These are phyloP conservation scores for Pelobates fuscus DNA, from an alignment of 2,113 vertebrate genomes.

Conservation along the genomic window DNA sequence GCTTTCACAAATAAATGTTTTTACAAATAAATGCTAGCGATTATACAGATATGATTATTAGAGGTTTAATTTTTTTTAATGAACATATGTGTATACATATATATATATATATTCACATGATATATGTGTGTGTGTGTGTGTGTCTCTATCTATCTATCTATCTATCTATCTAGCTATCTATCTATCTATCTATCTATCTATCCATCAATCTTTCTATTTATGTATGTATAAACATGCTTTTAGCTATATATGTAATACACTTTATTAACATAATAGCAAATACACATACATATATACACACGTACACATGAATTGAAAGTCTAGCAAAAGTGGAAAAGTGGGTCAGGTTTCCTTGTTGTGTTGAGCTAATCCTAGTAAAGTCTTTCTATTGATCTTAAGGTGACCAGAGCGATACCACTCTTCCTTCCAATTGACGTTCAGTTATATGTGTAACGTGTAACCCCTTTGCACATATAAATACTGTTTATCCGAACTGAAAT, in stretches of 20 bases:
- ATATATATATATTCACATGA: neutral
- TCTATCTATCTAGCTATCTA: no score
- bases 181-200: no score
- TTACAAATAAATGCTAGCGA: no score
- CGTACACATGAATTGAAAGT: constrained; percentile 4
- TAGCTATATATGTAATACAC: neutral
- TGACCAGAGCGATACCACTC: constrained; percentile 33
- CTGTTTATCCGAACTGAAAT: no score
- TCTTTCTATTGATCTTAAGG: constrained; percentile 44
- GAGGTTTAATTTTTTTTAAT: no score
- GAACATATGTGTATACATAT: neutral
- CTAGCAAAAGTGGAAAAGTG: constrained; percentile 57
- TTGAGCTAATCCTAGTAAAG: constrained; percentile 51
- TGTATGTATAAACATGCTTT: neutral
- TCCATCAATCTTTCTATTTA: no score
- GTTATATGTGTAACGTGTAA: neutral
- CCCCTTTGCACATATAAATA: neutral
- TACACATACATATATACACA: neutral
- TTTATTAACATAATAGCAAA: no score
- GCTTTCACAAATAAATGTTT: no score
- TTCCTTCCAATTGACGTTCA: constrained; percentile 14
- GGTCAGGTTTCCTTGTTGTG: constrained; percentile 62
- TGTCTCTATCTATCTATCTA: no score
- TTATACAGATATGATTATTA: no score
- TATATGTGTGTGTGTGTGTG: no score